Evolutionary conservation across 53 echinoderm and acorn worm genomes (phyloP).

Genomic region (Zoroaster sp.): DNA sequence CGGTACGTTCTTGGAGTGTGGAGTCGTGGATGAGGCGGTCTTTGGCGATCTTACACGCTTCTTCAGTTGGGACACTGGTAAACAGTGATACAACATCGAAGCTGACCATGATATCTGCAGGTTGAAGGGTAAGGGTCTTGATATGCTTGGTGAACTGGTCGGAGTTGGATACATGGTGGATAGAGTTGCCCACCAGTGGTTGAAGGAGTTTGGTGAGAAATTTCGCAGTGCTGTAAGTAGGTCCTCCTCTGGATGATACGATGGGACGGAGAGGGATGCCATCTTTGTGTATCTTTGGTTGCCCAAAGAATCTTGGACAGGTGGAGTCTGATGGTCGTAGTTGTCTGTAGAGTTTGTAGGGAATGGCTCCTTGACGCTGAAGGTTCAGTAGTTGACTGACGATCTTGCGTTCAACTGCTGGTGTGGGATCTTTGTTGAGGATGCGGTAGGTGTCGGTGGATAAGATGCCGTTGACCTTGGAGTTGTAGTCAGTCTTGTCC

Average conservation of each 20-base stretch:
- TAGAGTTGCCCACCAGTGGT: too few species aligned
- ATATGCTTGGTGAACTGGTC: neutral
- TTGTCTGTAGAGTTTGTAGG: neutral
- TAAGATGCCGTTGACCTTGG: constrained; percentile 22
- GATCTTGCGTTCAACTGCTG: constrained; percentile 28
- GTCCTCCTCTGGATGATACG: constrained; percentile 12
- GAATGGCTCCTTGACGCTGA: neutral
- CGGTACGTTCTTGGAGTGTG: neutral
- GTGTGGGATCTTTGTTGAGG: constrained; percentile 41
- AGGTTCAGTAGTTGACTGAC: neutral
- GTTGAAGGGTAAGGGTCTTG: neutral
- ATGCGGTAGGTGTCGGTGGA: constrained; percentile 27
- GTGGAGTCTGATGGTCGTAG: neutral
- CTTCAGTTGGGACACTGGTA: neutral
- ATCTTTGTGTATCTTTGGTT: constrained; percentile 30
- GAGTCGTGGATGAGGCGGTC: neutral
- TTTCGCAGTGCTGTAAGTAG: constrained; percentile 9
- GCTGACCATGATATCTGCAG: neutral
- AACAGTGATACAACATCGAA: neutral
- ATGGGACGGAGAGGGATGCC: neutral
- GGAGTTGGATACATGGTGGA: neutral
- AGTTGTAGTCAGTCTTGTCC: constrained; percentile 29
- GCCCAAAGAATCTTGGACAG: constrained; percentile 2
- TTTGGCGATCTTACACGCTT: neutral
- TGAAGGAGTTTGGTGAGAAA: neutral